Percentiles rank a stretch among this genome's conserved stretches.
Conservation (phyloP, 2,797 vertebrate species). For the Parotocinclus haroldoi region DNA sequence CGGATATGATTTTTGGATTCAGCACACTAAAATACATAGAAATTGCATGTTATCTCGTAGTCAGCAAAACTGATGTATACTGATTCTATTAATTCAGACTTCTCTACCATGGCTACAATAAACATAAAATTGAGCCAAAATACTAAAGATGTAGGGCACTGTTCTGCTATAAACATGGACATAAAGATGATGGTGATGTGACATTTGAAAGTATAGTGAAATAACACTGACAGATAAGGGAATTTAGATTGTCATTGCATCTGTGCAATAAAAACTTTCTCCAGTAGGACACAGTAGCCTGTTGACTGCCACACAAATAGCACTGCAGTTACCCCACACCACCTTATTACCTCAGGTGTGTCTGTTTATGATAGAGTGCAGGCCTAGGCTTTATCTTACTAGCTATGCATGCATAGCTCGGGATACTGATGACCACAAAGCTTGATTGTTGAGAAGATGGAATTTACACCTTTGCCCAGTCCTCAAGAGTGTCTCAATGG, state of each 20-base stretch:
- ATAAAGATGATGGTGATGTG: no score
- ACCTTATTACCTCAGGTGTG: conserved; percentile 4
- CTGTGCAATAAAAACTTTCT: conserved; percentile 33
- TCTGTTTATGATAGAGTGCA: conserved; percentile 6
- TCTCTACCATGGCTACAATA: no score
- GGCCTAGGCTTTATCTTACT: conserved; percentile 21
- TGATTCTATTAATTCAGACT: no score
- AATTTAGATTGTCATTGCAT: conserved; percentile 46
- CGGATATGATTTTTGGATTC: no score
- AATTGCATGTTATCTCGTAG: no score
- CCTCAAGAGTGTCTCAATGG: conserved; percentile 19
- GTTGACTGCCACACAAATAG: conserved; percentile 14
- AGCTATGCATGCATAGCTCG: conserved; percentile 33
- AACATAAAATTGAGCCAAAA: no score
- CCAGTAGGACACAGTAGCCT: conserved; percentile 46
- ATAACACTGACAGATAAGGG: conserved; percentile 43
- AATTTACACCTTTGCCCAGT: conserved; percentile 39
- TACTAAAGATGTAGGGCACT: no score
- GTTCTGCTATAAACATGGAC: no score
- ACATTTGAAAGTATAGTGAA: neutral
- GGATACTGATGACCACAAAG: conserved; percentile 55
- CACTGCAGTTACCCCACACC: neutral
- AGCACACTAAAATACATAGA: no score
- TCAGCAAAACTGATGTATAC: no score
- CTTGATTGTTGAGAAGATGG: conserved; percentile 64